phyloP scores from a whole-genome alignment of 2,797 vertebrate genomes.

The Champsocephalus gunnari region DNA sequence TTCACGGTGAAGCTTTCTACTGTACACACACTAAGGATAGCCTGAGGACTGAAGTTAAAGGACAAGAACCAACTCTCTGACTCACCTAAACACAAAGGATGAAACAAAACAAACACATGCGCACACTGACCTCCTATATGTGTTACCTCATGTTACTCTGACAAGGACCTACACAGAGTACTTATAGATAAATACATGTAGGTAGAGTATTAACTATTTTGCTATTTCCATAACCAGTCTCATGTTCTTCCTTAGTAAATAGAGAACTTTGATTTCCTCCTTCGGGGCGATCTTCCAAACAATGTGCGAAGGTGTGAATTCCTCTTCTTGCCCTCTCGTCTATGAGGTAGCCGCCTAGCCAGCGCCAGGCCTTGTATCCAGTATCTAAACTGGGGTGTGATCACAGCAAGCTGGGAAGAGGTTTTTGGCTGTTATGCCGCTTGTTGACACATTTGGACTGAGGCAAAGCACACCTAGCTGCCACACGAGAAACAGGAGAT shows the following conservation, averaged over 20 bases:
- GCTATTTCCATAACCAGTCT: conserved; percentile 51
- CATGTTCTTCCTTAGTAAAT: conserved; percentile 53
- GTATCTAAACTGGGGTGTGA: conserved; percentile 68
- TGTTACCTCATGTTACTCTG: conserved; percentile 7
- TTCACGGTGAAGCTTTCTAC: conserved; percentile 27
- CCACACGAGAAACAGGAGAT: conserved; percentile 49
- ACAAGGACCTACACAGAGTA: neutral
- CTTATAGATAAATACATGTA: neutral
- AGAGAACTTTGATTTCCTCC: conserved; percentile 66
- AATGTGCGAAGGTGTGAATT: conserved; percentile 57
- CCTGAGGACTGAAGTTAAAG: conserved; percentile 51
- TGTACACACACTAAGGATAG: conserved; percentile 32
- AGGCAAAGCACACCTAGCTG: conserved; percentile 33
- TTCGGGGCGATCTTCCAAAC: conserved; percentile 62
- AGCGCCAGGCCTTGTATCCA: conserved; percentile 72
- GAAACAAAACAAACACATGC: conserved; percentile 16
- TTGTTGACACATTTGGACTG: conserved; percentile 67
- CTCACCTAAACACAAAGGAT: conserved; percentile 30
- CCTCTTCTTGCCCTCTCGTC: conserved; percentile 37
- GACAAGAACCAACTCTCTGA: conserved; percentile 38
- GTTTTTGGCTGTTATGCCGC: conserved; percentile 52
- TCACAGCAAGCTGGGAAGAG: conserved; percentile 58
- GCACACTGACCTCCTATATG: neutral
- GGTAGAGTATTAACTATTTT: conserved; percentile 17
- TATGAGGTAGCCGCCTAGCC: conserved; percentile 54